Evolutionary conservation across 2,113 vertebrate species (phyloP).

Genomic region (Chionis minor): DNA sequence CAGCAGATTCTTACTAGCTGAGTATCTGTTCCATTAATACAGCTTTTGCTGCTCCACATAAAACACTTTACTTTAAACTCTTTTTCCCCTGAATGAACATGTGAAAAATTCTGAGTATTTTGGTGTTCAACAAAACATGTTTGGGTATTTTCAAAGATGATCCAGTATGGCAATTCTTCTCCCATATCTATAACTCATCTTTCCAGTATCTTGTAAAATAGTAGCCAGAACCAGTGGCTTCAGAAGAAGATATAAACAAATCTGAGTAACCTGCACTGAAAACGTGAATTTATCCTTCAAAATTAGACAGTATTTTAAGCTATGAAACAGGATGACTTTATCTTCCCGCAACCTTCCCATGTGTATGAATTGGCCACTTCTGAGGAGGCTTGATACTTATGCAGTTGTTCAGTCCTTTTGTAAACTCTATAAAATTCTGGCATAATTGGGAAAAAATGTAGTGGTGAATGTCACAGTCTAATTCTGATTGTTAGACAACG

Average conservation of each 20-base stretch:
- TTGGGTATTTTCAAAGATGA: background rate
- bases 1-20: background rate
- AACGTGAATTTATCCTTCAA: background rate
- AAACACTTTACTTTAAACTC: background rate
- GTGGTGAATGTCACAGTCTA: background rate
- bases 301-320: background rate
- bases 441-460: background rate
- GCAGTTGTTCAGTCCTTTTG: background rate
- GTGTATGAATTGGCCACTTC: background rate
- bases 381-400: background rate
- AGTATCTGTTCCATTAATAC: background rate
- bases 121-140: background rate
- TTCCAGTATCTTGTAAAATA: background rate
- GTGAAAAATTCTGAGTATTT: background rate
- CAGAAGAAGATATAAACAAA: background rate
- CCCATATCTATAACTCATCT: background rate
- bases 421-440: background rate
- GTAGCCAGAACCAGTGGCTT: background rate
- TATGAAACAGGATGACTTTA: background rate
- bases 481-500: accelerated
- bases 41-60: background rate
- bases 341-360: background rate
- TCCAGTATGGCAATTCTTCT: background rate
- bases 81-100: background rate
- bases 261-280: background rate